A percentile compares a stretch with the other conserved stretches of the same genome.
These are phyloP conservation scores for Ectemnius lituratus DNA, from an alignment of 2,888 invertebrate genomes.

Conservation along the genomic window DNA sequence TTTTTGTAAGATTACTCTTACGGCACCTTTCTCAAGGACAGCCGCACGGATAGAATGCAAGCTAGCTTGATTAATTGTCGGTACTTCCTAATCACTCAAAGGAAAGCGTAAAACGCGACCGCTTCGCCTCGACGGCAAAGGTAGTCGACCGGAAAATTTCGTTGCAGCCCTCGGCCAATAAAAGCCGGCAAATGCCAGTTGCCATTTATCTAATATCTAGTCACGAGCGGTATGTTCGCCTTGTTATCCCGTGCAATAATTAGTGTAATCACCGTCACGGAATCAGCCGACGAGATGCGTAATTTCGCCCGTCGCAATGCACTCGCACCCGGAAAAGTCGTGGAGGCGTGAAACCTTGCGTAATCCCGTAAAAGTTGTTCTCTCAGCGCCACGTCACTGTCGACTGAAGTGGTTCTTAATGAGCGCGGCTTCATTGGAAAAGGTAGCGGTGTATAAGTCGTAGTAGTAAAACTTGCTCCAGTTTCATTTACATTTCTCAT, in stretches of 20 bases:
- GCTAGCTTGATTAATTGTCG: neutral
- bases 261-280: conserved; percentile 42
- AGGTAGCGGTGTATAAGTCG: too few relatives aligned
- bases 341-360: conserved; percentile 15
- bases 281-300: conserved; percentile 34
- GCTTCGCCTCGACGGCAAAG: conserved; percentile 15
- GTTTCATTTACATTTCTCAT: too few relatives aligned
- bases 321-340: conserved; percentile 32
- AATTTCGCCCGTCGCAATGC: neutral
- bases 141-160: conserved; percentile 55
- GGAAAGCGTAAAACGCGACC: conserved; percentile 17
- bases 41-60: too few relatives aligned
- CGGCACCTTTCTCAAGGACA: too few relatives aligned
- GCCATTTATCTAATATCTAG: conserved; percentile 59
- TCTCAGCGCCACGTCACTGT: too few relatives aligned
- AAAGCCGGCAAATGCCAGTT: conserved; percentile 21
- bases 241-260: conserved; percentile 47
- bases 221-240: conserved; percentile 47
- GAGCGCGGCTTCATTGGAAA: too few relatives aligned
- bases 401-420: too few relatives aligned
- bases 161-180: conserved; percentile 22
- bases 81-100: neutral
- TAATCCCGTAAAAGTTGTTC: neutral
- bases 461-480: too few relatives aligned
- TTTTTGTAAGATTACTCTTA: too few relatives aligned